Conservation (phyloP, 2,797 vertebrate genomes). For the Sternarchorhynchus goeldii region DNA sequence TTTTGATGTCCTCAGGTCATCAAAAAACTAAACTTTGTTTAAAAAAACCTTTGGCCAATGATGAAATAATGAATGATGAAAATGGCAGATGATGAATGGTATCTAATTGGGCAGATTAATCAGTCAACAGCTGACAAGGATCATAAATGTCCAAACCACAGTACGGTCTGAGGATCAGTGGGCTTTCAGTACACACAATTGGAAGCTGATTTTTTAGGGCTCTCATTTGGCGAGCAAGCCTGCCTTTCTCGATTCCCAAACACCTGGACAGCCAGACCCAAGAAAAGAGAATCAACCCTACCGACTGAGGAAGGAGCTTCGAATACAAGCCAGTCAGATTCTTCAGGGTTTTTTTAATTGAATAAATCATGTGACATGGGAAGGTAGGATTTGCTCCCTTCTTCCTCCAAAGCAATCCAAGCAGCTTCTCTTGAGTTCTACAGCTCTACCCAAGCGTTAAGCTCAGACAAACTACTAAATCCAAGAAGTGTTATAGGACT, state of each 20-base stretch:
- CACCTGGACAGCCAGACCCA: background rate
- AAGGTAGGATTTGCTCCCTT: background rate
- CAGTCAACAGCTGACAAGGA: too few relatives aligned
- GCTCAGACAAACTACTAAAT: background rate
- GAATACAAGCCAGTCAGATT: background rate
- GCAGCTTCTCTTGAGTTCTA: background rate
- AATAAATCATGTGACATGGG: background rate
- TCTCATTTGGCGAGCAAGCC: conserved; percentile 1
- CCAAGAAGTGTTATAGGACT: background rate
- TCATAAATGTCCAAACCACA: too few relatives aligned
- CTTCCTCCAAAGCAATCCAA: background rate
- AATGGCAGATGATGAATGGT: too few relatives aligned
- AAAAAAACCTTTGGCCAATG: too few relatives aligned
- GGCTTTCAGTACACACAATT: background rate
- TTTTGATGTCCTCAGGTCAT: too few relatives aligned
- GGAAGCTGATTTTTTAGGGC: conserved; percentile 3
- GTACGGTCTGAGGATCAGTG: too few relatives aligned
- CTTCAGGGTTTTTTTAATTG: background rate
- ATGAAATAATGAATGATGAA: too few relatives aligned
- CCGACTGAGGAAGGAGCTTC: background rate
- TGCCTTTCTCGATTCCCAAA: conserved; percentile 1
- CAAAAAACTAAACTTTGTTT: too few relatives aligned
- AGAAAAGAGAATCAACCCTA: conserved; percentile 13
- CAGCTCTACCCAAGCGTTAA: too few relatives aligned
- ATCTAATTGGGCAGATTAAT: too few relatives aligned